Conservation (phyloP, 2,888 invertebrate genomes). For the Drosophila lutescens region DNA sequence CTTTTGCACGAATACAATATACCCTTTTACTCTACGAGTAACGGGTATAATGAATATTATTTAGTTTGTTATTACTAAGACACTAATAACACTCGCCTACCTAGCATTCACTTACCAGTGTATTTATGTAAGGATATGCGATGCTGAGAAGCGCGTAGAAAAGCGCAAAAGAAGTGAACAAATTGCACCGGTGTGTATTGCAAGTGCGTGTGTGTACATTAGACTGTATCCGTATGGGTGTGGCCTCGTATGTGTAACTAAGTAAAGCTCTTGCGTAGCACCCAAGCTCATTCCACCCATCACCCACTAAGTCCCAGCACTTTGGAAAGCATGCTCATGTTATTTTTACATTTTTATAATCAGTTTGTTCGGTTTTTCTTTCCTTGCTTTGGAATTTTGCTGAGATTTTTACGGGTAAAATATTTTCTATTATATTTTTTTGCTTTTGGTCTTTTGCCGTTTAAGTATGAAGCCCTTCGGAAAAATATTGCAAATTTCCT, state of each 20-base stretch:
- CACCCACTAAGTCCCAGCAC: conserved; percentile 59
- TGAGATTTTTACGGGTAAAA: conserved; percentile 51
- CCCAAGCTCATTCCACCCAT: not conserved
- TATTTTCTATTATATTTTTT: conserved; percentile 62
- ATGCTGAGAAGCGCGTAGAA: conserved; percentile 50
- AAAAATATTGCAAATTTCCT: conserved; percentile 56
- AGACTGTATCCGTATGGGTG: conserved; percentile 16
- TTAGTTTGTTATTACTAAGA: no score
- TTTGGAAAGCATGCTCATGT: conserved; percentile 48
- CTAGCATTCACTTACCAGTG: conserved; percentile 1
- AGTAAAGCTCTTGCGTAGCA: conserved; percentile 20
- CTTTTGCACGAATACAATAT: no score
- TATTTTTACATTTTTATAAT: conserved; percentile 49
- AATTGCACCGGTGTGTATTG: conserved; percentile 45
- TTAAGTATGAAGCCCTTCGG: conserved; percentile 30
- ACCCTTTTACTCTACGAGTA: no score
- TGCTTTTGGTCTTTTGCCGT: conserved; percentile 14
- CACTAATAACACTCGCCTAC: no score
- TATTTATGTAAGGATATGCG: conserved; percentile 23
- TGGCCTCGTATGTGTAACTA: conserved; percentile 38
- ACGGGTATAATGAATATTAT: no score
- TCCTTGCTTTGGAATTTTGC: conserved; percentile 36
- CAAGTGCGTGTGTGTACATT: conserved; percentile 8
- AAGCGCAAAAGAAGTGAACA: conserved; percentile 67
- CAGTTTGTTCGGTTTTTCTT: conserved; percentile 13